phyloP scores from a whole-genome alignment of 2,797 vertebrate species.

The Orientallactaga sibirica region DNA sequence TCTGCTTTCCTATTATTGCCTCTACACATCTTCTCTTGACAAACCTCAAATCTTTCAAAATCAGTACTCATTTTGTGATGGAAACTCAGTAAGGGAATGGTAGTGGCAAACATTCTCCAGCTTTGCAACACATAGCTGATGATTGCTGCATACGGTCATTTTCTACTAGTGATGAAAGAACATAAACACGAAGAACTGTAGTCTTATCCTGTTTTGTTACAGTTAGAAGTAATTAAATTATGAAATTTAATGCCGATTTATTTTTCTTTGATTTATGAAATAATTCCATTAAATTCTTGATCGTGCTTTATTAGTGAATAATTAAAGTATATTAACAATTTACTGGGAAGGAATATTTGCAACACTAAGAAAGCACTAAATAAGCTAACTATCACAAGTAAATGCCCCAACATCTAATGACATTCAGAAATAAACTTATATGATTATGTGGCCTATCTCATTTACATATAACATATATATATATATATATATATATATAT shows the following conservation, averaged over 20 bases:
- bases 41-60: background rate
- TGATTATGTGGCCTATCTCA: background rate
- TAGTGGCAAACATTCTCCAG: conserved; percentile 21
- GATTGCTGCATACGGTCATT: background rate
- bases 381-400: background rate
- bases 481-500: background rate
- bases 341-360: background rate
- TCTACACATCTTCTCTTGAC: background rate
- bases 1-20: background rate
- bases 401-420: background rate
- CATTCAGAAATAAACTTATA: background rate
- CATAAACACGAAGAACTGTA: background rate
- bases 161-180: background rate
- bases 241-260: conserved; percentile 10
- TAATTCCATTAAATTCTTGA: conserved; percentile 24
- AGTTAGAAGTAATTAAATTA: background rate
- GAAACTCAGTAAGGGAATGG: conserved; percentile 21
- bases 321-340: conserved; percentile 42
- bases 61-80: background rate
- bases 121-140: background rate
- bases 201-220: background rate
- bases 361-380: background rate
- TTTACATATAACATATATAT: background rate
- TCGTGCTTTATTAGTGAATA: conserved; percentile 2
- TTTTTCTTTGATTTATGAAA: background rate